phyloP scores from a whole-genome alignment of 2,888 invertebrate species.

The Teinopalpus imperialis region DNA sequence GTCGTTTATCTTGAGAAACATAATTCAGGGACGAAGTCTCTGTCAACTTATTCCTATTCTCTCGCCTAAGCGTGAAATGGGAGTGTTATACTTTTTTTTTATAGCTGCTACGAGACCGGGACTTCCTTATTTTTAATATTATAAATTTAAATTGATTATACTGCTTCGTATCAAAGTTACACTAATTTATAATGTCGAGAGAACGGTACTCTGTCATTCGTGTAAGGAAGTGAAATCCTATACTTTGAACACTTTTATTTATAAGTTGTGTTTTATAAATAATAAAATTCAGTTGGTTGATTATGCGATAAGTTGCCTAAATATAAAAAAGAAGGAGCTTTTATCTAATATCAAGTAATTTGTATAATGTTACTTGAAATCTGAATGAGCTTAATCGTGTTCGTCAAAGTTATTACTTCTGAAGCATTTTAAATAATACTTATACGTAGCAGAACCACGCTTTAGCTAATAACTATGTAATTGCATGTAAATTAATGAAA shows the following conservation, averaged over 20 bases:
- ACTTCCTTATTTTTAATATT: constrained; percentile 23
- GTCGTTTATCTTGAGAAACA: constrained; percentile 87
- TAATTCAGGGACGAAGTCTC: constrained; percentile 83
- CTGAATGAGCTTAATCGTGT: too few relatives aligned
- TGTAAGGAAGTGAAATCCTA: constrained; percentile 10
- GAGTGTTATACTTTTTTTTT: constrained; percentile 61
- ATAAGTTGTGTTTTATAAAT: background rate
- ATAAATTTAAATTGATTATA: constrained; percentile 24
- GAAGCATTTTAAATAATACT: too few relatives aligned
- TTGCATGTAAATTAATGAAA: too few relatives aligned
- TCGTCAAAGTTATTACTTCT: too few relatives aligned
- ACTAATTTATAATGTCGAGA: constrained; percentile 27
- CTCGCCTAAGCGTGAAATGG: constrained; percentile 79
- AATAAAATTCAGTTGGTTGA: too few relatives aligned
- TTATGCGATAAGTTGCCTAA: too few relatives aligned
- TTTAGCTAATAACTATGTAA: too few relatives aligned
- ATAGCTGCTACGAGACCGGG: constrained; percentile 25
- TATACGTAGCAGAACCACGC: too few relatives aligned
- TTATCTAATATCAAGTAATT: too few relatives aligned
- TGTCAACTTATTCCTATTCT: constrained; percentile 83
- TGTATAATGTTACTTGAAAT: too few relatives aligned
- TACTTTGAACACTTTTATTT: too few relatives aligned
- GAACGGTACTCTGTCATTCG: constrained; percentile 3
- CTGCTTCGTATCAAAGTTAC: background rate
- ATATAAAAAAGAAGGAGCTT: too few relatives aligned